Base-by-base conservation (phyloP, 1,140 invertebrate genomes). In the Apis florea region DNA sequence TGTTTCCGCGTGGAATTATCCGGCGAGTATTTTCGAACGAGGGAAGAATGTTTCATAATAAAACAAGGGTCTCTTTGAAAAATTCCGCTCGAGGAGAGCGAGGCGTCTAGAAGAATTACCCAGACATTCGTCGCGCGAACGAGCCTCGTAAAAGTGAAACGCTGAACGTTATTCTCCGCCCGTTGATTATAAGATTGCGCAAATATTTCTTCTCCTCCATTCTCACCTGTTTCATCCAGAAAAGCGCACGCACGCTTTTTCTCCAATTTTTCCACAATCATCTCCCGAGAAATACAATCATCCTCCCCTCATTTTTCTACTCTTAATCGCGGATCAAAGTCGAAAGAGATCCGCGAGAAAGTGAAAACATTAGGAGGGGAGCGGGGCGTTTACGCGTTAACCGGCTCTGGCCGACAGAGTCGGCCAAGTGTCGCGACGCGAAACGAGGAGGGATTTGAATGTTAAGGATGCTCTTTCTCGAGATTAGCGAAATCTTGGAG, bases 401-500 rank as follows among this genome's bases (percentile, higher is more conserved):
- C 40, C 61, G 15, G 10, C 9, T 40, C 75, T 40, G 21, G 53
- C 19, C 51, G 31, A 5, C 31, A 10, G 40, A 66, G 66, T 79
- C 71, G 9, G 24, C 54, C 13, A 70, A 70, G 68, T 63, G 56
- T 72, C 78, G 47, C 31, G 31, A 31, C 26, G 51, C 47, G 19
- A 19, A 63, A 40, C 31, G 31, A 21, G 74, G 26, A 24, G 6
- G 73, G 56, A 81, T 79, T 79, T 63, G 76, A 71, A 58, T 58
- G 61, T 64, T 67, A 81, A 75, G 72, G 72, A 81, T 73, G 66
- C 74, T 76, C 67, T 19, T 47, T 40, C 40, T 53, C 24, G 40
- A 82, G 81, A 82, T 83, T 83, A 83, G 75, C 53, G 79, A 83
- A 85, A 85, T 83, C 71, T 74, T 26, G 63, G 73, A 70, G 82